phyloP scores from a whole-genome alignment of 2,888 invertebrate species.

The Drosophila peninsularis region DNA sequence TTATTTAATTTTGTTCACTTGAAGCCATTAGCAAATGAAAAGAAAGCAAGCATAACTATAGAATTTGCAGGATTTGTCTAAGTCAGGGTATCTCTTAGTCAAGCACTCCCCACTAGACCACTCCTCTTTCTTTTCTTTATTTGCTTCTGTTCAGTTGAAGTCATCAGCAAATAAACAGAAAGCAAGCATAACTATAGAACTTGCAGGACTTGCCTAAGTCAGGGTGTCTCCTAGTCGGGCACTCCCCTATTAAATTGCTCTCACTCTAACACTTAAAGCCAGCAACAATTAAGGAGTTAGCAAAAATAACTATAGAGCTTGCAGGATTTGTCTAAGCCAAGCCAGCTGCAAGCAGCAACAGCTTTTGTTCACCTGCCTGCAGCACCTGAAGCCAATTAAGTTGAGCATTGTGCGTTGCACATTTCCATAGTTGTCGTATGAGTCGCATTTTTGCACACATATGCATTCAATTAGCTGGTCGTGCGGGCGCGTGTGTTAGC shows the following conservation, averaged over 20 bases:
- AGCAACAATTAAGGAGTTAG: neutral
- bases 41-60: no score
- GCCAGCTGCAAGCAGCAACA: conserved; percentile 1
- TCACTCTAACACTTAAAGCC: neutral
- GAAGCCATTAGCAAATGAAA: neutral
- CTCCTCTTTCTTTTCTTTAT: no score
- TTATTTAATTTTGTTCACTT: neutral
- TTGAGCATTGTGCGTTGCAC: conserved; percentile 3
- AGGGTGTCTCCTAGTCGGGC: neutral
- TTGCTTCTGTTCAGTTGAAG: no score
- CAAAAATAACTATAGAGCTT: neutral
- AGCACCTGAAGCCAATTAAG: conserved; percentile 2
- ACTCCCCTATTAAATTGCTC: no score
- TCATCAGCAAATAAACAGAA: no score
- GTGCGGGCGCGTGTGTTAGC: conserved; percentile 24
- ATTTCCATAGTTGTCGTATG: conserved; percentile 19
- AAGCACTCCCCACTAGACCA: no score
- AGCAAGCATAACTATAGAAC: no score
- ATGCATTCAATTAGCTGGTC: conserved; percentile 43
- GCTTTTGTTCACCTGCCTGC: neutral
- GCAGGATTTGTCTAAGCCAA: neutral
- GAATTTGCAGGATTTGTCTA: neutral
- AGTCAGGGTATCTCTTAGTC: no score
- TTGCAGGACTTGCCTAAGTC: neutral
- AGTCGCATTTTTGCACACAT: conserved; percentile 6